phyloP scores from a whole-genome alignment of 1,140 invertebrate species.

The Achatina immaculata region DNA sequence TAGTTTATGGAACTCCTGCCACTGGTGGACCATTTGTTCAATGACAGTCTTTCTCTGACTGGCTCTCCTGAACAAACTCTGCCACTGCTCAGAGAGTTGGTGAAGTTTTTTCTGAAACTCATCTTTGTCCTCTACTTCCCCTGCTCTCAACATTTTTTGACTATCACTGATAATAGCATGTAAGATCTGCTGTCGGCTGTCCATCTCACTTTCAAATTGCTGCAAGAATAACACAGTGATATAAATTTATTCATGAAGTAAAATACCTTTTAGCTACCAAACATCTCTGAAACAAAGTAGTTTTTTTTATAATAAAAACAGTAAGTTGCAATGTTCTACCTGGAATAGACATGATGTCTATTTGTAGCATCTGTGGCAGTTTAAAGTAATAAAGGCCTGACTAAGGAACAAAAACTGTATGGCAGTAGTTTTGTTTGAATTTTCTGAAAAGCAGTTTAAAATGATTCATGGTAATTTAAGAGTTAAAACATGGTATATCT shows the following conservation, averaged over 20 bases:
- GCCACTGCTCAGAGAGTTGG: constrained; percentile 85
- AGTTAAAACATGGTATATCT: no score
- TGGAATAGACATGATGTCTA: no score
- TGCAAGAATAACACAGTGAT: no score
- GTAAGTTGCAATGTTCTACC: no score
- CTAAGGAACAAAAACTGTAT: no score
- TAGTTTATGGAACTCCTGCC: constrained; percentile 85
- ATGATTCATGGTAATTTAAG: no score
- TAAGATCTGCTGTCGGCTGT: constrained; percentile 65
- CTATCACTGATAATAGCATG: constrained; percentile 68
- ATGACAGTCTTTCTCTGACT: constrained; percentile 83
- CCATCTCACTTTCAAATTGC: constrained; percentile 66
- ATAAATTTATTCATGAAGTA: no score
- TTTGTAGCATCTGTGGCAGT: no score
- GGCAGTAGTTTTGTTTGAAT: no score
- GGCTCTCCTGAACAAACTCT: constrained; percentile 85
- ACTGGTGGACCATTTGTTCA: constrained; percentile 79
- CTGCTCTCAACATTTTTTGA: constrained; percentile 62
- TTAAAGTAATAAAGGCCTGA: no score
- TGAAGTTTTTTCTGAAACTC: constrained; percentile 78
- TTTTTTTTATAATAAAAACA: no score
- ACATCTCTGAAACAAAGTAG: neutral
- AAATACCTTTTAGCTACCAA: neutral
- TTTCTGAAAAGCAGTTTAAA: no score
- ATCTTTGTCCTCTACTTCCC: constrained; percentile 58